These are phyloP conservation scores for Escarpia spicata DNA, from an alignment of 2,888 invertebrate genomes.

Conservation along the genomic window DNA sequence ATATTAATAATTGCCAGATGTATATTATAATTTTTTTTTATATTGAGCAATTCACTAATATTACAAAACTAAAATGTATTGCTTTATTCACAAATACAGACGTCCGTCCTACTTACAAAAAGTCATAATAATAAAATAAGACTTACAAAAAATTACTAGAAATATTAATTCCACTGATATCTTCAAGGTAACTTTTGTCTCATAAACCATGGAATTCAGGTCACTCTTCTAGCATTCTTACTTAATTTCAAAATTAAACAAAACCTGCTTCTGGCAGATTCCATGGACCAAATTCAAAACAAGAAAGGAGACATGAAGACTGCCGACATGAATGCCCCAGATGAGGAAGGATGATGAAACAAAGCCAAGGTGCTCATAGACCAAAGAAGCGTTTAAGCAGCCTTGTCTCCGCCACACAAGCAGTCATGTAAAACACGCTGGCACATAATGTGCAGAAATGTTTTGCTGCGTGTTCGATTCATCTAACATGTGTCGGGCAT, in stretches of 20 bases:
- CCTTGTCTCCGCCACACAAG: neutral
- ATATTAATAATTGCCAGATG: neutral
- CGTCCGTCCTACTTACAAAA: too few species aligned
- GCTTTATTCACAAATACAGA: neutral
- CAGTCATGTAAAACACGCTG: neutral
- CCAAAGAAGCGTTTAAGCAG: neutral
- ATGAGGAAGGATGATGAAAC: neutral
- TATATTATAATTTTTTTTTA: too few species aligned
- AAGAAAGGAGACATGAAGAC: neutral
- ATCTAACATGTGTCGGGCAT: neutral
- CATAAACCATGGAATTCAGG: neutral
- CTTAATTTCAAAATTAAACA: neutral
- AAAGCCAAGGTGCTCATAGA: neutral
- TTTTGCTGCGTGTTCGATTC: neutral
- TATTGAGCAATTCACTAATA: too few species aligned
- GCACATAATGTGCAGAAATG: slow-evolving; percentile 4
- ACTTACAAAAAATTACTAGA: neutral
- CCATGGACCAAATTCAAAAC: neutral
- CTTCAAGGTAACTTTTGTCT: neutral
- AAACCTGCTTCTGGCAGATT: neutral
- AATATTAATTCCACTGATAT: neutral
- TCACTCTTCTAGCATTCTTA: neutral
- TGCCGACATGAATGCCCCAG: too few species aligned
- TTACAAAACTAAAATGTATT: neutral
- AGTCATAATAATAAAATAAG: neutral